These are phyloP conservation scores for Onychomys torridus DNA, from an alignment of 2,797 vertebrate species.

Conservation along the genomic window DNA sequence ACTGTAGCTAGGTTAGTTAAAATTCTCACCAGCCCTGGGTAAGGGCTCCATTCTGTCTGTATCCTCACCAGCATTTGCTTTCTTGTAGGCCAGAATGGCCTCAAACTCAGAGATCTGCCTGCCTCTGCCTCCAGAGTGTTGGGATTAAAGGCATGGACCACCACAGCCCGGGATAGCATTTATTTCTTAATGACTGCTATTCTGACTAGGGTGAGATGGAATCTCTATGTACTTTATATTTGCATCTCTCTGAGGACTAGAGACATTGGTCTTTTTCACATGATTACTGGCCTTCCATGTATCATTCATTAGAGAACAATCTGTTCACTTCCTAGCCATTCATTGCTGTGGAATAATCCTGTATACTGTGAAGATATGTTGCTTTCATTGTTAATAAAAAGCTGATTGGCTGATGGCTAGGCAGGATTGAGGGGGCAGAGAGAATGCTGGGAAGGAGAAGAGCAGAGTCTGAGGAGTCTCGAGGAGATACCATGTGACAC, in stretches of 20 bases:
- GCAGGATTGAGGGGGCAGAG: background rate
- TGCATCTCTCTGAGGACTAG: background rate
- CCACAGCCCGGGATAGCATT: background rate
- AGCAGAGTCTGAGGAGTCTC: background rate
- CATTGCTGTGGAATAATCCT: background rate
- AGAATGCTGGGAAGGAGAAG: background rate
- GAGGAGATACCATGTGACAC: background rate
- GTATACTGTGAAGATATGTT: background rate
- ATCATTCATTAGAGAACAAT: too few species aligned
- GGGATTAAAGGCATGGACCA: background rate
- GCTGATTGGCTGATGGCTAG: background rate
- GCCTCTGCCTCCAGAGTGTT: background rate
- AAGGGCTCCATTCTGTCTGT: background rate
- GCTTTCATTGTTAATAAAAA: background rate
- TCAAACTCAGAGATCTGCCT: background rate
- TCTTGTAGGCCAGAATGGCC: background rate
- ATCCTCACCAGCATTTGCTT: background rate
- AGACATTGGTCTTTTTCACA: background rate
- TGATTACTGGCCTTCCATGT: too few species aligned
- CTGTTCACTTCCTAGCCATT: background rate
- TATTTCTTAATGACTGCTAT: background rate
- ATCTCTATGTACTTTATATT: background rate
- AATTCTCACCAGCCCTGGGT: background rate
- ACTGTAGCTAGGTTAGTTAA: background rate
- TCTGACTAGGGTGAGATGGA: background rate